These are phyloP conservation scores for Ips nitidus DNA, from an alignment of 1,140 invertebrate species.

Conservation along the genomic window DNA sequence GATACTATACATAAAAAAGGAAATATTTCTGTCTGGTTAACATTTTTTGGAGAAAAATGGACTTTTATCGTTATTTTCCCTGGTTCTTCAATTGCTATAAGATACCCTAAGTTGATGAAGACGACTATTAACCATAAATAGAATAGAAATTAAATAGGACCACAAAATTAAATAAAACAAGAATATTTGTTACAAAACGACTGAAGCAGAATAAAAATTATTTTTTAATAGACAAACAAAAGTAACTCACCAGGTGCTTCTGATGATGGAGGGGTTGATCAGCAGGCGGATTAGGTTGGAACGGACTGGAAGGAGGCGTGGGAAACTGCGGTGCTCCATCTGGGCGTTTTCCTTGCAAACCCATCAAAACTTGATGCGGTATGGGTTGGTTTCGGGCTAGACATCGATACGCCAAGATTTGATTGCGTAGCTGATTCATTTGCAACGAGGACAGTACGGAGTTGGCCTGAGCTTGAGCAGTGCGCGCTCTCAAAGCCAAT, in stretches of 20 bases:
- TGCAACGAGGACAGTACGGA: constrained; percentile 68
- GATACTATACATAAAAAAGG: too few relatives aligned
- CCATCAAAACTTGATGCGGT: constrained; percentile 73
- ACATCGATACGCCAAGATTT: constrained; percentile 93
- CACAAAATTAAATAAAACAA: too few relatives aligned
- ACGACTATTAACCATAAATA: too few relatives aligned
- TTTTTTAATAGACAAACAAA: too few relatives aligned
- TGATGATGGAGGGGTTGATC: constrained; percentile 13
- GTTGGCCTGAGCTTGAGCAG: constrained; percentile 59
- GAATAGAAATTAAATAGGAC: too few relatives aligned
- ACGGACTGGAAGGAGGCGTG: constrained; percentile 50
- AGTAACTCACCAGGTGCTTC: background rate
- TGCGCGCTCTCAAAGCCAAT: constrained; percentile 77
- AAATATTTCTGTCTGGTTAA: too few relatives aligned
- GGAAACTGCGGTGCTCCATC: constrained; percentile 49
- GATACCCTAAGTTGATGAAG: too few relatives aligned
- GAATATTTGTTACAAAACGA: too few relatives aligned
- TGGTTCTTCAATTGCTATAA: too few relatives aligned
- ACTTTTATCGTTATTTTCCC: too few relatives aligned
- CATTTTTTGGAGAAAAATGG: too few relatives aligned
- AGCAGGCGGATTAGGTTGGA: constrained; percentile 35
- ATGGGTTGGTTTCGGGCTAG: constrained; percentile 90
- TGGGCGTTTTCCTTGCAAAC: constrained; percentile 57
- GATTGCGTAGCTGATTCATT: constrained; percentile 79
- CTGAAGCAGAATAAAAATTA: too few relatives aligned